Conservation (phyloP, 2,888 invertebrate species). For the Mythimna pallens region DNA sequence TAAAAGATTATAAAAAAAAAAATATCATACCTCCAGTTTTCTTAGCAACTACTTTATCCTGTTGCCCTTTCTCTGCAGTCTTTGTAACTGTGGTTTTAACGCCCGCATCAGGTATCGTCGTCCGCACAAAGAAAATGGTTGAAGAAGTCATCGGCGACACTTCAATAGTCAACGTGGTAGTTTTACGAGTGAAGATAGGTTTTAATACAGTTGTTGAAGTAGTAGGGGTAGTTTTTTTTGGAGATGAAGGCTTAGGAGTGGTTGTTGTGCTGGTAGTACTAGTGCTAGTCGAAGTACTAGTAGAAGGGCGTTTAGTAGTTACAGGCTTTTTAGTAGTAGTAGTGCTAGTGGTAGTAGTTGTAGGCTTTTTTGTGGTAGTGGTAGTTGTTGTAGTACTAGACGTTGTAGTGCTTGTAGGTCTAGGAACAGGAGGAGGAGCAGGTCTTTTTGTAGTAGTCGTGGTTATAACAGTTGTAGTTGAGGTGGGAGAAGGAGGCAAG, state of each 20-base stretch:
- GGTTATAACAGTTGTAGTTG: slow-evolving; percentile 30
- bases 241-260: slow-evolving; percentile 33
- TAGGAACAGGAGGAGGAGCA: neutral
- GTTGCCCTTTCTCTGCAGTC: neutral
- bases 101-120: slow-evolving; percentile 21
- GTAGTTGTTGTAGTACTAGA: slow-evolving; percentile 25
- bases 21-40: slow-evolving; percentile 42
- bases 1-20: neutral
- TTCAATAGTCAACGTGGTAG: slow-evolving; percentile 35
- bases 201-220: slow-evolving; percentile 29
- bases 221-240: slow-evolving; percentile 26
- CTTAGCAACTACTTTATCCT: neutral
- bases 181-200: slow-evolving; percentile 27
- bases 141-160: slow-evolving; percentile 26
- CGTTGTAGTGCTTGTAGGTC: slow-evolving; percentile 34
- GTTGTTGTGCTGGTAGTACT: slow-evolving; percentile 34
- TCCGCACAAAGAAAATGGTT: slow-evolving; percentile 15
- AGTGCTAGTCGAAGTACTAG: neutral
- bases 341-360: neutral
- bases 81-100: slow-evolving; percentile 23
- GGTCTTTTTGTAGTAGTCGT: slow-evolving; percentile 28
- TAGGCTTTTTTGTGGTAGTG: slow-evolving; percentile 44
- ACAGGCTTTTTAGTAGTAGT: neutral
- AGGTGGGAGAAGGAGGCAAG: slow-evolving; percentile 29
- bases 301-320: slow-evolving; percentile 7